Conservation (phyloP, 2,113 vertebrate genomes). For the Cichladusa arquata region DNA sequence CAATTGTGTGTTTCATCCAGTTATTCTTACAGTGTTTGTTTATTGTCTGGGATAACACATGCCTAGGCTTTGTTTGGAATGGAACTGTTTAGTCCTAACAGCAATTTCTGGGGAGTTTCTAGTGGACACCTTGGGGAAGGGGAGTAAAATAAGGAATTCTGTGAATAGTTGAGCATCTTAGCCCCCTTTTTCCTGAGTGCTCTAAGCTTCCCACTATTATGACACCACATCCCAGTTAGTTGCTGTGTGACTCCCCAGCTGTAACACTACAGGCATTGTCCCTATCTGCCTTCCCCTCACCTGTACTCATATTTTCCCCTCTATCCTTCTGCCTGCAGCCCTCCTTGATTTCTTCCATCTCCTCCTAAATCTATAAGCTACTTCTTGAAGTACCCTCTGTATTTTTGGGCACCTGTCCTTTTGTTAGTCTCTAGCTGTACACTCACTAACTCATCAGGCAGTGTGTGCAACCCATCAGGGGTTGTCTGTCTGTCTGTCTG, state of each 20-base stretch:
- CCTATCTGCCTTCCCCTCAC: background rate
- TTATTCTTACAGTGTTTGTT: background rate
- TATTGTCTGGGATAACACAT: background rate
- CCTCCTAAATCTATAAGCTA: background rate
- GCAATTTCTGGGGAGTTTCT: background rate
- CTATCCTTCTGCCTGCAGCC: background rate
- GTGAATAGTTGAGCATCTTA: background rate
- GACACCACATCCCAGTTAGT: background rate
- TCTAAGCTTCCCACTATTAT: background rate
- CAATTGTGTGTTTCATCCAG: background rate
- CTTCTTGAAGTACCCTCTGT: background rate
- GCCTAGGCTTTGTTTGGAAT: background rate
- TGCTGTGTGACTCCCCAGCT: background rate
- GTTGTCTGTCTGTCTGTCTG: background rate
- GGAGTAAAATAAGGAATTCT: background rate
- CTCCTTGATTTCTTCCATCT: background rate
- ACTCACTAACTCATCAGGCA: rapidly evolving
- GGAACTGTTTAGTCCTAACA: background rate
- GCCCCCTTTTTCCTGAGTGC: background rate
- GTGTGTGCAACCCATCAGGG: background rate
- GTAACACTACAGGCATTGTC: rapidly evolving
- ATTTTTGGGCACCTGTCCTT: background rate
- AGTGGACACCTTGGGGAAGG: too few species aligned
- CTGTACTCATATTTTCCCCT: background rate
- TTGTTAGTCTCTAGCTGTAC: background rate